Evolutionary conservation across 2,113 vertebrate genomes (phyloP).

Genomic region (Alethe castanea): DNA sequence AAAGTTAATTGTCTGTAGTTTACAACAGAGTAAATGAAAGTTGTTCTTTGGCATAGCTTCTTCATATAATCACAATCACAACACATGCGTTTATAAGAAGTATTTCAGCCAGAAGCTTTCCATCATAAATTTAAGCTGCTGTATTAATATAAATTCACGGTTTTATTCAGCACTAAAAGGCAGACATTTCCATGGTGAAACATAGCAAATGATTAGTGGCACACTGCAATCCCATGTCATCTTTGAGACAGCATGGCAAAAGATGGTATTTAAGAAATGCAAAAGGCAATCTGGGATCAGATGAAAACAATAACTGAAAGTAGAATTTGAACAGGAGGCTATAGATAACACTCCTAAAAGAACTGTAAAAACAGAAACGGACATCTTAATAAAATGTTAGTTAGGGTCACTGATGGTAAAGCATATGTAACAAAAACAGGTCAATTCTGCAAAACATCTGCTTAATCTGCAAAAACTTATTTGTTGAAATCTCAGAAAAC

Average conservation of each 20-base stretch:
- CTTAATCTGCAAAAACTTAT: background rate
- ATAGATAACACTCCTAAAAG: background rate
- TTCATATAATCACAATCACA: background rate
- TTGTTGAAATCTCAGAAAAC: background rate
- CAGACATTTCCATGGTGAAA: background rate
- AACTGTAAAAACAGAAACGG: background rate
- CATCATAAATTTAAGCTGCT: background rate
- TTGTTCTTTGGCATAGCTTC: background rate
- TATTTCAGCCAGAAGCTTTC: constrained; percentile 2
- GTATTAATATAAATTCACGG: background rate
- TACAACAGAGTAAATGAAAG: constrained; percentile 26
- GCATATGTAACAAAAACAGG: background rate
- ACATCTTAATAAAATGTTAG: background rate
- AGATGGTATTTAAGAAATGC: background rate
- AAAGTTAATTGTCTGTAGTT: constrained; percentile 48
- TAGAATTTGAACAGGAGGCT: background rate
- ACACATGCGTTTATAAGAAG: background rate
- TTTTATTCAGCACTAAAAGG: background rate
- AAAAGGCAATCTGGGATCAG: background rate
- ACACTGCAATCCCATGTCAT: background rate
- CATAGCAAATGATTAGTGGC: background rate
- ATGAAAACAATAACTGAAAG: background rate
- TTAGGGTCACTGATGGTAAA: background rate
- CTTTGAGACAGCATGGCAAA: background rate
- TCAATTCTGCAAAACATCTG: background rate